phyloP scores from a whole-genome alignment of 1,140 invertebrate species.

The Alviniconcha marisindica region DNA sequence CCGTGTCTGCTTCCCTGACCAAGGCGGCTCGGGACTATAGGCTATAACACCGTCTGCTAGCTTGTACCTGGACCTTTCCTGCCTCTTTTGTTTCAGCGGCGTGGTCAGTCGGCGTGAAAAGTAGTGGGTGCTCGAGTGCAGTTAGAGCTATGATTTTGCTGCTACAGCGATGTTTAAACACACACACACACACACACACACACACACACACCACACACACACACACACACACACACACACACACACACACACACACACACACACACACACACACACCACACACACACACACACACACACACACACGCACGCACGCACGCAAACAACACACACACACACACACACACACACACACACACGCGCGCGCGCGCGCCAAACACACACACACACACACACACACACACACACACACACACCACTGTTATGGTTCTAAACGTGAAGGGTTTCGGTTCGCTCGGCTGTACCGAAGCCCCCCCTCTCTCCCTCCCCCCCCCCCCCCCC shows the following conservation, averaged over 20 bases:
- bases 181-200: too few species aligned
- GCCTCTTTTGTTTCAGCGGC: not conserved
- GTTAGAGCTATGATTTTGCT: not conserved
- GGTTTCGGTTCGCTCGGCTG: too few species aligned
- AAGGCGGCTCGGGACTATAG: too few species aligned
- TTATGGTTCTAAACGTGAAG: too few species aligned
- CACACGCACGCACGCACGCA: too few species aligned
- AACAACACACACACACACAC: conserved; percentile 1
- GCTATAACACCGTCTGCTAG: too few species aligned
- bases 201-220: not conserved
- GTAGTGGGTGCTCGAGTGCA: not conserved
- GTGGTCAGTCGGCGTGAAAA: not conserved
- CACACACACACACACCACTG: too few species aligned
- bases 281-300: too few species aligned
- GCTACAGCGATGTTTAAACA: too few species aligned
- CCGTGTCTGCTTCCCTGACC: too few species aligned
- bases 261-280: not conserved
- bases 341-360: not conserved
- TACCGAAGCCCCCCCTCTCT: too few species aligned
- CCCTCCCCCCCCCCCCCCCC: too few species aligned
- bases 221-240: not conserved
- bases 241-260: not conserved
- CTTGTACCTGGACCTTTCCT: not conserved
- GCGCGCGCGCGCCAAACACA: not conserved
- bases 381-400: not conserved